phyloP scores from a whole-genome alignment of 2,888 invertebrate genomes.

The Noctua comes region DNA sequence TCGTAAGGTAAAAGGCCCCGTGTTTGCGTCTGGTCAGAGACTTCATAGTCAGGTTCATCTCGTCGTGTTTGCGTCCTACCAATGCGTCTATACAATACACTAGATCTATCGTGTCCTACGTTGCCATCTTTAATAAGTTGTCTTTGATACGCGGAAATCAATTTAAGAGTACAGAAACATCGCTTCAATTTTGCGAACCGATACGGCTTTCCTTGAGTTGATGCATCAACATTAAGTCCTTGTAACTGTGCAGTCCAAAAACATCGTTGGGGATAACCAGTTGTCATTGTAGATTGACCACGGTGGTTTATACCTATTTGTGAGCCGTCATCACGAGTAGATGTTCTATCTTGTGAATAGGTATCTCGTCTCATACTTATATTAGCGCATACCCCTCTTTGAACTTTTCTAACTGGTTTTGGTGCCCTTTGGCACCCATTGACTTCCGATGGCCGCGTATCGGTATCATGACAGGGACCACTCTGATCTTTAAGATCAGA shows the following conservation, averaged over 20 bases:
- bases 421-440: constrained; percentile 15
- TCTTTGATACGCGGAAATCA: constrained; percentile 19
- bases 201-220: constrained; percentile 13
- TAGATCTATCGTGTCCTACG: constrained; percentile 33
- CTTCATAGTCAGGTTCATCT: constrained; percentile 65
- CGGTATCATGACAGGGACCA: constrained; percentile 15
- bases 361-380: constrained; percentile 20
- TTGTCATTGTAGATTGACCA: constrained; percentile 49
- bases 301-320: constrained; percentile 31
- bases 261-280: constrained; percentile 63
- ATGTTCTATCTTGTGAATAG: constrained; percentile 37
- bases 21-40: constrained; percentile 30
- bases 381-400: constrained; percentile 22
- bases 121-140: background rate
- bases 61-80: constrained; percentile 43
- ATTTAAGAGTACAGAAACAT: constrained; percentile 46
- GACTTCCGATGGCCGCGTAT: constrained; percentile 10
- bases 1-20: constrained; percentile 64
- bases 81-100: constrained; percentile 6
- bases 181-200: constrained; percentile 28
- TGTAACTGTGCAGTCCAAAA: constrained; percentile 66
- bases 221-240: constrained; percentile 33
- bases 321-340: constrained; percentile 31
- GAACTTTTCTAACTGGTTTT: constrained; percentile 24
- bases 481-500: too few relatives aligned